phyloP scores from a whole-genome alignment of 2,797 vertebrate species.

The Melanotaenia maccullochi region DNA sequence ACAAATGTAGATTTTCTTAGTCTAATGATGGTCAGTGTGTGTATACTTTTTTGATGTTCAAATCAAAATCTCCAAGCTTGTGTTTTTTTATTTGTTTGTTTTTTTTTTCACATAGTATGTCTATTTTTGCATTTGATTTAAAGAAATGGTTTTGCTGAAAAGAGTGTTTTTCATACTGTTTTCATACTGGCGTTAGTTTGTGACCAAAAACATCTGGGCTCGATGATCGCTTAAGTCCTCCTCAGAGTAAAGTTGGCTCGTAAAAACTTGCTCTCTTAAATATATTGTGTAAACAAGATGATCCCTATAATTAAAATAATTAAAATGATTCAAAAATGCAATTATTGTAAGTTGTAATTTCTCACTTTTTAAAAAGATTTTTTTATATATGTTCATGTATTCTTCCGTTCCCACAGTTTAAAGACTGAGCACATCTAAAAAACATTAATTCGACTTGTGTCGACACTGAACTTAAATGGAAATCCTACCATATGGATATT shows the following conservation, averaged over 20 bases:
- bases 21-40: not conserved
- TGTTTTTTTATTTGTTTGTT: not conserved
- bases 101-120: not conserved
- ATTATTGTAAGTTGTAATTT: not conserved
- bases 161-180: not conserved
- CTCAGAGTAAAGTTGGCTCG: not conserved
- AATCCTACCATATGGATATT: conserved; percentile 43
- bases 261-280: not conserved
- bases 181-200: conserved; percentile 12
- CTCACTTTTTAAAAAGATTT: too few species aligned
- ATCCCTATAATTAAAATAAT: not conserved
- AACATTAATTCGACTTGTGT: conserved; percentile 17
- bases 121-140: conserved; percentile 1
- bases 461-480: conserved; percentile 31
- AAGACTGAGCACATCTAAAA: conserved; percentile 6
- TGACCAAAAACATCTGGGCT: conserved; percentile 28
- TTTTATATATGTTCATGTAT: not conserved
- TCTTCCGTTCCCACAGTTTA: not conserved
- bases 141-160: not conserved
- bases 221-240: conserved; percentile 15
- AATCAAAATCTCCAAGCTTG: not conserved
- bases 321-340: not conserved
- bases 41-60: not conserved
- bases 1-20: not conserved
- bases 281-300: conserved; percentile 4